These are phyloP conservation scores for Osedax frankpressi DNA, from an alignment of 2,888 invertebrate genomes.

Conservation along the genomic window DNA sequence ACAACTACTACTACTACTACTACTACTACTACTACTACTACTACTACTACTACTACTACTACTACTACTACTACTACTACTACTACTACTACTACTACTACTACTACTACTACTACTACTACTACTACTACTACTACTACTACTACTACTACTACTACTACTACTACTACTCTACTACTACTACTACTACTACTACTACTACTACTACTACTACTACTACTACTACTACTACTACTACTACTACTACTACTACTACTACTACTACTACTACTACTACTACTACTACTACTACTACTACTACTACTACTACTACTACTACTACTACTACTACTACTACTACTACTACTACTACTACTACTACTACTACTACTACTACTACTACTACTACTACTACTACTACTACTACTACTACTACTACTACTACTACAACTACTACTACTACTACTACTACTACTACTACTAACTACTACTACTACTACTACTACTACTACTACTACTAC, in stretches of 20 bases:
- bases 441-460: conserved; percentile 3
- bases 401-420: conserved; percentile 10
- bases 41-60: too few species aligned
- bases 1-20: too few species aligned
- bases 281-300: background rate
- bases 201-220: background rate
- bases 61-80: too few species aligned
- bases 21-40: too few species aligned
- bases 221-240: background rate
- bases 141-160: background rate
- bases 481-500: conserved; percentile 12
- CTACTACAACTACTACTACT: conserved; percentile 12
- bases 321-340: conserved; percentile 5
- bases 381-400: background rate
- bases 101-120: too few species aligned
- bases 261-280: background rate
- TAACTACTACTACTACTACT: conserved; percentile 7
- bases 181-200: background rate
- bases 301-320: conserved; percentile 10
- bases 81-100: too few species aligned
- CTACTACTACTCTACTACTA: background rate
- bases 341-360: conserved; percentile 7
- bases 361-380: conserved; percentile 8
- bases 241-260: background rate
- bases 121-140: background rate